A percentile compares a stretch with the other conserved stretches of the same genome.
These are phyloP conservation scores for Mormyrus hasselquistii DNA, from an alignment of 2,797 vertebrate species.

Conservation along the genomic window DNA sequence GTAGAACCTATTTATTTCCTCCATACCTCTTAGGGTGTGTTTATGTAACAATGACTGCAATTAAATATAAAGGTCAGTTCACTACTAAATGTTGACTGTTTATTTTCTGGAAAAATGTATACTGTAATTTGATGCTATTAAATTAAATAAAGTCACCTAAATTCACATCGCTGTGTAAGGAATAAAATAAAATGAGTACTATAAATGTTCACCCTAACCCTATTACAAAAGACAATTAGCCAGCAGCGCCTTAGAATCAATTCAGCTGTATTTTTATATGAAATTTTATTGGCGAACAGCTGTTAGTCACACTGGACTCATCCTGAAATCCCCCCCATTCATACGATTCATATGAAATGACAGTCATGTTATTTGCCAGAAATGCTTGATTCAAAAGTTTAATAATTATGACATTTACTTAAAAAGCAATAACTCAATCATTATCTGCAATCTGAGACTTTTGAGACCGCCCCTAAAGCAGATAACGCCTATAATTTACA, in stretches of 20 bases:
- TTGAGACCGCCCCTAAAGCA: not conserved
- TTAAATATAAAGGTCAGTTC: too few relatives aligned
- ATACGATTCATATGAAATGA: not conserved
- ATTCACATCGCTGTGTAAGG: too few relatives aligned
- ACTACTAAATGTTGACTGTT: too few relatives aligned
- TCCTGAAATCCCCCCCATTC: not conserved
- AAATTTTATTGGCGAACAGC: not conserved
- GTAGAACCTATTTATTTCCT: too few relatives aligned
- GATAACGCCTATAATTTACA: not conserved
- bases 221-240: not conserved
- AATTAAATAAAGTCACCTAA: too few relatives aligned
- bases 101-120: too few relatives aligned
- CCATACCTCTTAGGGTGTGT: too few relatives aligned
- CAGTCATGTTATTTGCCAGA: not conserved
- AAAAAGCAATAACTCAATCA: not conserved
- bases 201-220: not conserved
- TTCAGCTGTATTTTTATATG: not conserved
- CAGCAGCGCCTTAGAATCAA: not conserved
- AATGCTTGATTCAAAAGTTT: not conserved
- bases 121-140: too few relatives aligned
- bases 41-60: too few relatives aligned
- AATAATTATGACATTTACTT: not conserved
- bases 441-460: not conserved
- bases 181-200: not conserved
- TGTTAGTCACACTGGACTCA: not conserved